Base-by-base conservation (phyloP, 2,888 invertebrate genomes). In the Orthosia cruda region DNA sequence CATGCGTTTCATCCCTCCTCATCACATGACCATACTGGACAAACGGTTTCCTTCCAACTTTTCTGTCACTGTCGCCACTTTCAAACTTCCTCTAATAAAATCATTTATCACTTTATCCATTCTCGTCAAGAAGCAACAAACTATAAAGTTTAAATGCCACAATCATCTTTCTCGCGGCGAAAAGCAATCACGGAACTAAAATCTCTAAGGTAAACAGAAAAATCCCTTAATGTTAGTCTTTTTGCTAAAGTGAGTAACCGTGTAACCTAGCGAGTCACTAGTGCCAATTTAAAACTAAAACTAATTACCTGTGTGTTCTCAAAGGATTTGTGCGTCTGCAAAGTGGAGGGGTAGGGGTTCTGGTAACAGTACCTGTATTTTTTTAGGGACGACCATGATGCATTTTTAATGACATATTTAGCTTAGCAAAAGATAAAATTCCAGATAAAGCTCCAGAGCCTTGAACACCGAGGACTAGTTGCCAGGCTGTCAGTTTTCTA, bases 291-390 rank as follows among this genome's bases (percentile, higher is more conserved):
- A 52, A 81, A 77, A 66, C 70, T 49, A 71, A 81, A 85, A 83
- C 85, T 81, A 83, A 83, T 81, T 81, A 83, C 64, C 13, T 47
- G 66, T 72, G 66, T 55, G 67, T 67, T 74, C 83, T 62, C 85
- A 40, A 18, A 63, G 74, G 85, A 77, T 77, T 70, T 72, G 65
- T 20, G 55, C 47, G 58, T 67, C 57, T 50, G 26, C 54, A 15
- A 85, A 74, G 61, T 68, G 13, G 64, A n/a, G 65, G 16, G 40
- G 45, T n/a, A 15, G 59, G 15, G 23, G 74, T 65, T 63, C 11
- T 4, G 7, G 2, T 9, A 32, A 18, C 16, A 23, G n/a, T 61
- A 20, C 45, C 26, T 61, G 32, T 52, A n/a, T 32, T 57, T 55
- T 65, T 55, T 23, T 0, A 23, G 13, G 9, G 23, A 4, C 20